A percentile compares a stretch with the other conserved stretches of the same genome.
Evolutionary conservation across 2,888 invertebrate species (phyloP).

Genomic region (Ornithoptera alexandrae): DNA sequence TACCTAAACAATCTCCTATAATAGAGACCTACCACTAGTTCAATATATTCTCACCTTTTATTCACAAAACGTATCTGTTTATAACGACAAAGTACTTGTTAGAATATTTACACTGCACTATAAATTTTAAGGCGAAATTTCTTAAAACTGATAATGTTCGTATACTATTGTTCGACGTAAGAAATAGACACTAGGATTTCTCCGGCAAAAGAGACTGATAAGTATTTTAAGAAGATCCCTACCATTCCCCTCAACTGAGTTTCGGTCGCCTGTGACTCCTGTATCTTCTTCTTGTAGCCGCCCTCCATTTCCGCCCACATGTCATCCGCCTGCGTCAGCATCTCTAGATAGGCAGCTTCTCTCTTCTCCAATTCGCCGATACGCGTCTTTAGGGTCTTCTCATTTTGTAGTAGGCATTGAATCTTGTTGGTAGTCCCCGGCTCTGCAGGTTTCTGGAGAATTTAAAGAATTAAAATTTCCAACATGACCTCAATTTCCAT

Average conservation of each 20-base stretch:
- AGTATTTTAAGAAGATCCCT: constrained; percentile 20
- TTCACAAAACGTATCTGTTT: too few species aligned
- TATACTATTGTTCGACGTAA: too few species aligned
- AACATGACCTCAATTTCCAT: too few species aligned
- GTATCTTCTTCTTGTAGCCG: constrained; percentile 81
- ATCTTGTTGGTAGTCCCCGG: constrained; percentile 49
- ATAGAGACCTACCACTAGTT: too few species aligned
- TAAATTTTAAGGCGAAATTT: too few species aligned
- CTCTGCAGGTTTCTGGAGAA: constrained; percentile 53
- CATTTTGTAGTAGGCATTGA: constrained; percentile 69
- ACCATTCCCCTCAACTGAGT: constrained; percentile 76
- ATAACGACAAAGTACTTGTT: too few species aligned
- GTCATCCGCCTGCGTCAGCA: constrained; percentile 85
- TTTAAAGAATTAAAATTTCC: neutral
- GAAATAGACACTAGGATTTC: too few species aligned
- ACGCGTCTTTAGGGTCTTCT: constrained; percentile 81
- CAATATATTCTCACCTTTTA: too few species aligned
- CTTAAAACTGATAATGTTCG: too few species aligned
- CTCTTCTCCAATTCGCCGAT: constrained; percentile 82
- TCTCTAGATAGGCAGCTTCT: constrained; percentile 84
- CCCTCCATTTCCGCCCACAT: constrained; percentile 85
- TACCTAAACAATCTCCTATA: too few species aligned
- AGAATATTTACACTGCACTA: too few species aligned
- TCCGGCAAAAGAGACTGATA: neutral
- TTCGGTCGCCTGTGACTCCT: constrained; percentile 71